Conservation (phyloP, 2,888 invertebrate species). For the Agrochola lychnidis region DNA sequence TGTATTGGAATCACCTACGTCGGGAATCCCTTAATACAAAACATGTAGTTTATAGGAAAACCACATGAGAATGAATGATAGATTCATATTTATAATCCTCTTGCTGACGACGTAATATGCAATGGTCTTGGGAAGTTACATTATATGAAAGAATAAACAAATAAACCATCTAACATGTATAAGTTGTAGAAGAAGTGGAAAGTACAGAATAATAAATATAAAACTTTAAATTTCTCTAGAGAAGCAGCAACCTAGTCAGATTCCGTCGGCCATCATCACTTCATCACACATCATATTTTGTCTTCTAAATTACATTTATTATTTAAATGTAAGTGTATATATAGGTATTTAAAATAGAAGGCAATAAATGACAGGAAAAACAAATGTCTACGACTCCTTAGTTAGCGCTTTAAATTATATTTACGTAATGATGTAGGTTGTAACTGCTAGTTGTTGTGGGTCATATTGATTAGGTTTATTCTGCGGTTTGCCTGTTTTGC, state of each 20-base stretch:
- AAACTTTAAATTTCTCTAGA: background rate
- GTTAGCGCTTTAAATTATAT: constrained; percentile 41
- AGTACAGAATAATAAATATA: background rate
- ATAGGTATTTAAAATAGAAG: constrained; percentile 14
- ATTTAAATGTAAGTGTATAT: background rate
- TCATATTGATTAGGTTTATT: constrained; percentile 58
- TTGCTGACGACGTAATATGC: background rate
- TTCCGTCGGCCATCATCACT: background rate
- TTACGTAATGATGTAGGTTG: constrained; percentile 59
- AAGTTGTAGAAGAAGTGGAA: background rate
- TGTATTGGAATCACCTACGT: constrained; percentile 7
- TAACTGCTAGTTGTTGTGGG: constrained; percentile 42
- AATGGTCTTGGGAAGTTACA: background rate
- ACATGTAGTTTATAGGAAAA: constrained; percentile 51
- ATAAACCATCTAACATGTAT: background rate
- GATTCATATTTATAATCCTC: constrained; percentile 12
- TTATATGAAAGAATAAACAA: background rate
- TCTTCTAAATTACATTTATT: constrained; percentile 3
- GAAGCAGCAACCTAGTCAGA: background rate
- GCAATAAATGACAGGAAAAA: constrained; percentile 44
- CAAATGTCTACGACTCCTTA: constrained; percentile 22
- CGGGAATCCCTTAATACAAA: constrained; percentile 53
- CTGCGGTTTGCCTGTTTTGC: constrained; percentile 86
- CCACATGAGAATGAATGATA: constrained; percentile 6
- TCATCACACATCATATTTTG: background rate